Base-by-base conservation (phyloP, 2,888 invertebrate species). In the Melanotus villosus region DNA sequence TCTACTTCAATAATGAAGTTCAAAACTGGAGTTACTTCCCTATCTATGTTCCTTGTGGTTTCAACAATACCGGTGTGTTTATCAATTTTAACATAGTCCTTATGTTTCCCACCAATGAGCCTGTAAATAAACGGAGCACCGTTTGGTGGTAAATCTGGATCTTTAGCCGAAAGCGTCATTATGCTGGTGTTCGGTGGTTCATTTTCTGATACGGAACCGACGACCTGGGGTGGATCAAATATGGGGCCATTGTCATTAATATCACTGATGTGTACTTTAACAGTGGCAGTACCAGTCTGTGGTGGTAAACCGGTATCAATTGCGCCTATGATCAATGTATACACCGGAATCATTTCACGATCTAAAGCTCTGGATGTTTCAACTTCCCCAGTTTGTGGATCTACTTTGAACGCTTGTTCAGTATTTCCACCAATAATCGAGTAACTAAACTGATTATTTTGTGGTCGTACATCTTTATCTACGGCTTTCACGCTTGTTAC, bases 221-320 rank as follows among this genome's bases (percentile, higher is more conserved):
- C 84, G 16, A 93, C 89, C 73, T 90, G 90, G 0, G 88, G 86
- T 0, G 91, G 87, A 73, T 93, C 92, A 79, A 98, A 95, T 32
- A 90, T 85, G 0, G 97, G 98, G 0, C 95, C 95, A 81, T 97
- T 97, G 80, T 98, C 97, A 81, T 98, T 98, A n/a, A 96, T 89
- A 82, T 98, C 97, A 6, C 90, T 88, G 0, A 98, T 82, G 19
- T 90, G 89, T 59, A 98, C 92, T 81, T 90, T 91, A 0, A 98
- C 93, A 0, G 91, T 90, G 0, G 96, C 89, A 0, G 94, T 95
- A n/a, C 96, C 97, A 47, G 96, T 97, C 86, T 96, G 95, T 1
- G 96, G 95, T 1, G 97, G 97, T 9, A 89, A 83, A 0, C 97
- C 97, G 4, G 93, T 94, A 80, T 97, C 97, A 65, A 96, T 95